These are phyloP conservation scores for Seira ritae DNA, from an alignment of 2,888 invertebrate species.

Conservation along the genomic window DNA sequence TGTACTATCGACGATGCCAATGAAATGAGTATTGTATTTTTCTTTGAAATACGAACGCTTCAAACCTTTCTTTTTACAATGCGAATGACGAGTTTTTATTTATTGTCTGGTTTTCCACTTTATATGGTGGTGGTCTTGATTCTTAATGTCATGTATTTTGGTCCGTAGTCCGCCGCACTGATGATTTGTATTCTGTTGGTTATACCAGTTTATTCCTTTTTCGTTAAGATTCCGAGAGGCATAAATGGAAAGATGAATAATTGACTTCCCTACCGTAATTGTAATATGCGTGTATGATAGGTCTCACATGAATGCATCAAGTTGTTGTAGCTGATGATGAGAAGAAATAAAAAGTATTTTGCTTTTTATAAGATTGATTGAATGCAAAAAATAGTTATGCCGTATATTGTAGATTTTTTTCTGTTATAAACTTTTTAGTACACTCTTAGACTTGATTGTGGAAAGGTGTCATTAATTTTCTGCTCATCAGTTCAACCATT, in stretches of 20 bases:
- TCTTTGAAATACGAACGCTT: too few species aligned
- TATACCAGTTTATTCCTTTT: conserved; percentile 54
- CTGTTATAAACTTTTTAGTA: conserved; percentile 24
- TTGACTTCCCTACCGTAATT: neutral
- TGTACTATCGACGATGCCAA: too few species aligned
- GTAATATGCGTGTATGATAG: conserved; percentile 1
- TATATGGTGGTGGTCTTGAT: conserved; percentile 58
- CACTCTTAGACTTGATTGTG: conserved; percentile 13
- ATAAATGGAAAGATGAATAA: conserved; percentile 14
- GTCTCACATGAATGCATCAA: conserved; percentile 2
- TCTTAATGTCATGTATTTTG: conserved; percentile 49
- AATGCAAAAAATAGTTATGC: conserved; percentile 15
- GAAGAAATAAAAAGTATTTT: conserved; percentile 10
- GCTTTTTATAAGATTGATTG: conserved; percentile 1
- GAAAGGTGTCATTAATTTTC: too few species aligned
- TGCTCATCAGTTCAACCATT: neutral
- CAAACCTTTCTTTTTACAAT: too few species aligned
- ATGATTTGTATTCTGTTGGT: conserved; percentile 55
- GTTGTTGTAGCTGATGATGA: neutral
- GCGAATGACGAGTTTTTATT: neutral
- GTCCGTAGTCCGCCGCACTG: conserved; percentile 8
- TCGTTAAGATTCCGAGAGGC: conserved; percentile 44
- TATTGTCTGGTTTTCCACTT: conserved; percentile 33
- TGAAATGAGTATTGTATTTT: too few species aligned
- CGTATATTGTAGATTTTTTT: conserved; percentile 22